Evolutionary conservation across 2,113 vertebrate species (phyloP).

Genomic region (Lepus timidus): DNA sequence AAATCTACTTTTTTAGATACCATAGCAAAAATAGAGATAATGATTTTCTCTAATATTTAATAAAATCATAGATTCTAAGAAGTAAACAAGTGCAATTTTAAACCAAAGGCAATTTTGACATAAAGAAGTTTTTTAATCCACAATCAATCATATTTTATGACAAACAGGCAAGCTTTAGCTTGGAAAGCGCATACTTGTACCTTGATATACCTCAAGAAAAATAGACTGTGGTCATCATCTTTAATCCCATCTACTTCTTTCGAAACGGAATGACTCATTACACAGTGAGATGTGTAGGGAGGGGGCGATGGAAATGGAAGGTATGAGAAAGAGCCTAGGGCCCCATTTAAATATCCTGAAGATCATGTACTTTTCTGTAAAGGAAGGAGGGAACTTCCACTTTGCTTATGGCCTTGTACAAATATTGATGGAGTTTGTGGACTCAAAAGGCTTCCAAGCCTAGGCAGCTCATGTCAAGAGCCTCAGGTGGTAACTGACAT

Average conservation of each 20-base stretch:
- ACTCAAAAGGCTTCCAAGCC: too few relatives aligned
- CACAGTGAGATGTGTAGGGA: background rate
- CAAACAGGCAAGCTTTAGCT: background rate
- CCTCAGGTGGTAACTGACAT: too few relatives aligned
- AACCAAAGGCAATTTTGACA: background rate
- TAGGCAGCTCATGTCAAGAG: too few relatives aligned
- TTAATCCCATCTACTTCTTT: background rate
- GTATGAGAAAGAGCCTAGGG: background rate
- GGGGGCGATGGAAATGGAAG: too few relatives aligned
- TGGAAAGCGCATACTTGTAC: background rate
- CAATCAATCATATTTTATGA: background rate
- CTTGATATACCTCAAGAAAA: slow-evolving; percentile 42
- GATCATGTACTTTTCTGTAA: too few relatives aligned
- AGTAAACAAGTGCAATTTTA: background rate
- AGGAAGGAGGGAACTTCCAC: too few relatives aligned
- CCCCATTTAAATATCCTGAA: background rate
- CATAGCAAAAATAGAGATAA: slow-evolving; percentile 16
- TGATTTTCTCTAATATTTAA: slow-evolving; percentile 36
- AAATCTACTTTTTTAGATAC: slow-evolving; percentile 23
- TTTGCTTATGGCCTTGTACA: too few relatives aligned
- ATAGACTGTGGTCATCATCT: background rate
- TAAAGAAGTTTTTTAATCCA: background rate
- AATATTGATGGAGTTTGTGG: too few relatives aligned
- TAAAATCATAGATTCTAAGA: slow-evolving; percentile 39
- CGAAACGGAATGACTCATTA: background rate